A percentile compares a stretch with the other conserved stretches of the same genome.
Conservation (phyloP, 2,113 vertebrate genomes). For the Eptatretus burgeri region DNA sequence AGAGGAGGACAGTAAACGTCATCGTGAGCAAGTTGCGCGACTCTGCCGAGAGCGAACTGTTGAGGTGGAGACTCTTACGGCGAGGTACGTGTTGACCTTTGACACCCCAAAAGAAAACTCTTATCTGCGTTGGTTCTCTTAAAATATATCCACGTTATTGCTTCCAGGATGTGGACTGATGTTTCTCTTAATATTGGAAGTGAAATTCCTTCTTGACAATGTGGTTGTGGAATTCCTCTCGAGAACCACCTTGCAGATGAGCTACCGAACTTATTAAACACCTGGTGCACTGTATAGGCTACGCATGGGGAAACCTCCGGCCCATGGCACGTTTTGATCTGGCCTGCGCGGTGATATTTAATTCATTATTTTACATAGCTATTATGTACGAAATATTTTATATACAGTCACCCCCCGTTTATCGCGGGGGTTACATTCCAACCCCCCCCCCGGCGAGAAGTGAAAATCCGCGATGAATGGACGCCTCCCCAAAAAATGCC, state of each 20-base stretch:
- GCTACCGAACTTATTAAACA: too few relatives aligned
- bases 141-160: background rate
- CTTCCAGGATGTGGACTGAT: background rate
- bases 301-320: too few relatives aligned
- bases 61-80: slow-evolving; percentile 46
- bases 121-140: background rate
- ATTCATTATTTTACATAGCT: too few relatives aligned
- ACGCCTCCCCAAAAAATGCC: too few relatives aligned
- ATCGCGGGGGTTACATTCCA: too few relatives aligned
- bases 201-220: slow-evolving; percentile 7
- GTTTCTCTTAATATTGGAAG: background rate
- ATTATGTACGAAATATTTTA: too few relatives aligned
- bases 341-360: too few relatives aligned
- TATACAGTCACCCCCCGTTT: too few relatives aligned
- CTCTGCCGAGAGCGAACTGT: slow-evolving; percentile 52
- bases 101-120: background rate
- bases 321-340: too few relatives aligned
- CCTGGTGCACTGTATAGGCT: too few relatives aligned
- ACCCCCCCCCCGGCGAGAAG: too few relatives aligned
- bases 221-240: slow-evolving; percentile 10
- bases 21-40: slow-evolving; percentile 43
- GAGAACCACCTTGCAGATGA: background rate
- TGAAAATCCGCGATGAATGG: too few relatives aligned
- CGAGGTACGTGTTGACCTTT: slow-evolving; percentile 23
- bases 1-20: slow-evolving; percentile 37